phyloP scores from a whole-genome alignment of 2,113 vertebrate genomes.

The Blennius ocellaris region DNA sequence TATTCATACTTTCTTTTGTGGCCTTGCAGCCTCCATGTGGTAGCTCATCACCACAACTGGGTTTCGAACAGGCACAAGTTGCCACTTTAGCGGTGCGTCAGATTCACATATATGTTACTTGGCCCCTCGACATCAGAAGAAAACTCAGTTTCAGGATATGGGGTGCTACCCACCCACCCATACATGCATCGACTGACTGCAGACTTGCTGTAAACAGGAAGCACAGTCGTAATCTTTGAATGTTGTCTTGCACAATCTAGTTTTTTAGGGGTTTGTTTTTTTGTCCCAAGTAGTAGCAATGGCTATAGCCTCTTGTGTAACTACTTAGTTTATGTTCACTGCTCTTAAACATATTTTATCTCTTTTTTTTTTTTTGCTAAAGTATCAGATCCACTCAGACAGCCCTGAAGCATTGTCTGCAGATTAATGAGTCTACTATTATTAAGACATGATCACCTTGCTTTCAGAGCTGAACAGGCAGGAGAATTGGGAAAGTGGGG shows the following conservation, averaged over 20 bases:
- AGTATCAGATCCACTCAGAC: slow-evolving; percentile 32
- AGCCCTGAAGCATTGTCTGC: slow-evolving; percentile 43
- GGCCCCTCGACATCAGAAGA: slow-evolving; percentile 18
- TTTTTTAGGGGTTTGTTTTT: slow-evolving; percentile 6
- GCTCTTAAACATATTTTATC: slow-evolving; percentile 14
- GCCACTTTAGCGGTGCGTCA: neutral
- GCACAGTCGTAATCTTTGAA: slow-evolving; percentile 33
- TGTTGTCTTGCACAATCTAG: neutral
- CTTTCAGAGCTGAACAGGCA: slow-evolving; percentile 28
- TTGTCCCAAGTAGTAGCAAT: neutral
- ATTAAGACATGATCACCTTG: slow-evolving; percentile 57
- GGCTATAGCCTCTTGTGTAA: neutral
- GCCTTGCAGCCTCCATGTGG: slow-evolving; percentile 34
- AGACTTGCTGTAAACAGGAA: slow-evolving; percentile 55
- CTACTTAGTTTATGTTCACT: neutral
- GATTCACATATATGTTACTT: neutral
- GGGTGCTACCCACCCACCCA: neutral
- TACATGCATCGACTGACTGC: slow-evolving; percentile 2
- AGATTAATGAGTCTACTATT: slow-evolving; percentile 43
- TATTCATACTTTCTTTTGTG: neutral
- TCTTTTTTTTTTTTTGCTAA: neutral
- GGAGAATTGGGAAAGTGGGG: neutral
- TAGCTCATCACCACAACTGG: slow-evolving; percentile 16
- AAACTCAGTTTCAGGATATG: slow-evolving; percentile 23
- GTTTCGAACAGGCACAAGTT: slow-evolving; percentile 1